phyloP scores from a whole-genome alignment of 2,797 vertebrate species.

The Platyrinchus mystaceus region DNA sequence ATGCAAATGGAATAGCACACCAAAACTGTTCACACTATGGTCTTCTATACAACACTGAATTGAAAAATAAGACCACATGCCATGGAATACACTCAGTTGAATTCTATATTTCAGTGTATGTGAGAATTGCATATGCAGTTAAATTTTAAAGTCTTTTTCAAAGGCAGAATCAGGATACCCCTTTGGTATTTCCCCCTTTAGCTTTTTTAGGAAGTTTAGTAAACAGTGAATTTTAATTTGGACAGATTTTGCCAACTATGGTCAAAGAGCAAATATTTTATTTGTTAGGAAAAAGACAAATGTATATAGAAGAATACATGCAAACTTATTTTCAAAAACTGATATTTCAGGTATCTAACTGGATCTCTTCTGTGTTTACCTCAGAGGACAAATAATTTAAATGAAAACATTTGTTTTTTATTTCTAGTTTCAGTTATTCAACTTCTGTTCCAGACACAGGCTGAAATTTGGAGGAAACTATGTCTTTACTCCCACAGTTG shows the following conservation, averaged over 20 bases:
- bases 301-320: not conserved
- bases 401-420: not conserved
- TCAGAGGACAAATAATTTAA: not conserved
- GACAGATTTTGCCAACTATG: not conserved
- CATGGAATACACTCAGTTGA: not conserved
- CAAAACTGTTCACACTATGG: not conserved
- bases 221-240: not conserved
- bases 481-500: not conserved
- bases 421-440: not conserved
- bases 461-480: not conserved
- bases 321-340: not conserved
- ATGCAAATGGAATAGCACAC: not conserved
- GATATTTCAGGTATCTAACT: not conserved
- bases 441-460: not conserved
- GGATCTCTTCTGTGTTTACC: not conserved
- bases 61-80: not conserved
- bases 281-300: not conserved
- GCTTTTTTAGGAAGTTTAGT: not conserved
- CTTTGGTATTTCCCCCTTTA: not conserved
- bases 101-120: not conserved
- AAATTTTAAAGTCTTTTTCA: not conserved
- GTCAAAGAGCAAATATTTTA: not conserved
- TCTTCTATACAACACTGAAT: not conserved
- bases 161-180: not conserved
- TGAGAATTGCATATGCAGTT: not conserved